phyloP scores from a whole-genome alignment of 1,140 invertebrate species.

The Drosophila orena region DNA sequence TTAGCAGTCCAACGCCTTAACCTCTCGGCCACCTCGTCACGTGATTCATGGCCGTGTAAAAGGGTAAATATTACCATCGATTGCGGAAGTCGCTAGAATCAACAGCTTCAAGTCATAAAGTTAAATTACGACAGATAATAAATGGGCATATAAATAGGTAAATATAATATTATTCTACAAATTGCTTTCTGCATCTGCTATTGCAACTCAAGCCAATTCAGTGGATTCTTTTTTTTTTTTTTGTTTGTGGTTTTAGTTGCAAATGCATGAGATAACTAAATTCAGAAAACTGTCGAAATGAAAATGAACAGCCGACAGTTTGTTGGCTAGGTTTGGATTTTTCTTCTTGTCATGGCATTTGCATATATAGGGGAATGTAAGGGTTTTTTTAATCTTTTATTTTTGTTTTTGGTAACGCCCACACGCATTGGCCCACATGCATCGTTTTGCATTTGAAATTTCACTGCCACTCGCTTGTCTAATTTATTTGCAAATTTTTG shows the following conservation, averaged over 20 bases:
- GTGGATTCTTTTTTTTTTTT: neutral
- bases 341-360: neutral
- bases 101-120: neutral
- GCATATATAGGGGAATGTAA: neutral
- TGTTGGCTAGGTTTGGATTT: constrained; percentile 14
- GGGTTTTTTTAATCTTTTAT: too few relatives aligned
- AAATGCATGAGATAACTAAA: constrained; percentile 12
- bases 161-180: constrained; percentile 21
- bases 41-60: neutral
- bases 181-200: constrained; percentile 17
- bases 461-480: constrained; percentile 43
- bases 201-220: constrained; percentile 8
- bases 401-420: constrained; percentile 5
- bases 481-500: constrained; percentile 41
- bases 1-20: constrained; percentile 95
- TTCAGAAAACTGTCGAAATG: constrained; percentile 19
- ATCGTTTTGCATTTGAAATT: constrained; percentile 20
- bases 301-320: constrained; percentile 29
- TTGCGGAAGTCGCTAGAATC: neutral
- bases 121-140: constrained; percentile 3
- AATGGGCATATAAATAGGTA: neutral
- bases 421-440: constrained; percentile 13
- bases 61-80: neutral
- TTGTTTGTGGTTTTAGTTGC: neutral
- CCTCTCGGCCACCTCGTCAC: constrained; percentile 94